Evolutionary conservation across 2,888 invertebrate species (phyloP).

Genomic region (Leptopterna dolabrata): DNA sequence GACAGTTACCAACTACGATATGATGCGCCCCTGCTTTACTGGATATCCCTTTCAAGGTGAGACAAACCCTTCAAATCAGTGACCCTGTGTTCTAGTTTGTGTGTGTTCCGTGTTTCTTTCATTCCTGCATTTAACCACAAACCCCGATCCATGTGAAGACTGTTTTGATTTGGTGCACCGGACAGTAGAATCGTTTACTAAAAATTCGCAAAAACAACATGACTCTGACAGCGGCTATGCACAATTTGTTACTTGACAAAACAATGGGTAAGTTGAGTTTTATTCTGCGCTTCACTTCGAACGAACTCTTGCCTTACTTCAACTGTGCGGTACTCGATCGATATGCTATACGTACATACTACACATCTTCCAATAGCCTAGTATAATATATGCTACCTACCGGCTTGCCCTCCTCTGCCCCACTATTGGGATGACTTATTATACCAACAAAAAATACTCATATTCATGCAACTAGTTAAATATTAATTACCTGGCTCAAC

Average conservation of each 20-base stretch:
- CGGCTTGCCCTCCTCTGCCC: too few relatives aligned
- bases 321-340: too few relatives aligned
- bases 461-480: too few relatives aligned
- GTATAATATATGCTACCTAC: too few relatives aligned
- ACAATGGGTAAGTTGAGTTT: slow-evolving; percentile 59
- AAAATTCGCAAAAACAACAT: slow-evolving; percentile 50
- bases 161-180: slow-evolving; percentile 43
- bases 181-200: slow-evolving; percentile 26
- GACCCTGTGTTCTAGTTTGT: slow-evolving; percentile 24
- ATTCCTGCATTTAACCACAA: background rate
- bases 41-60: slow-evolving; percentile 69
- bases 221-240: slow-evolving; percentile 60
- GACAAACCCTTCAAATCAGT: slow-evolving; percentile 50
- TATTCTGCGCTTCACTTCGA: slow-evolving; percentile 35
- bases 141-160: slow-evolving; percentile 30
- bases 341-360: too few relatives aligned
- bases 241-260: slow-evolving; percentile 61
- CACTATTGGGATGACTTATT: too few relatives aligned
- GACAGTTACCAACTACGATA: slow-evolving; percentile 67
- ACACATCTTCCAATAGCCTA: too few relatives aligned
- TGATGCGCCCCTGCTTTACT: slow-evolving; percentile 68
- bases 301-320: background rate
- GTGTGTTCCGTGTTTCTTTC: background rate
- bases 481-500: too few relatives aligned
- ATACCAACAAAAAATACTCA: too few relatives aligned